These are phyloP conservation scores for Clupea harengus DNA, from an alignment of 2,113 vertebrate genomes.

Conservation along the genomic window DNA sequence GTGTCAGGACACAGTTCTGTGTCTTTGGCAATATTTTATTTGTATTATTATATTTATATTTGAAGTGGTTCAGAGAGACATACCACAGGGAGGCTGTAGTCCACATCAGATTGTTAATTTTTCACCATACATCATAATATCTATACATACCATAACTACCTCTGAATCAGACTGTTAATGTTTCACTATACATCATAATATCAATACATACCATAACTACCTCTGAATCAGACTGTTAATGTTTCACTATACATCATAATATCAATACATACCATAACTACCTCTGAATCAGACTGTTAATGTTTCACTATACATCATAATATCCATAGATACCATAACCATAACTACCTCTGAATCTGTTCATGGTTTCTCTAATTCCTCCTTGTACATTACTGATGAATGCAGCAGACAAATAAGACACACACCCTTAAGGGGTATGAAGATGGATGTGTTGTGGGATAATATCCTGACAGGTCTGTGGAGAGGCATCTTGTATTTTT, in stretches of 20 bases:
- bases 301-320: background rate
- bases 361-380: no score
- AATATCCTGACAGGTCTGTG: background rate
- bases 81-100: background rate
- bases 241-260: background rate
- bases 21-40: background rate
- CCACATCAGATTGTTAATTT: background rate
- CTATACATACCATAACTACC: background rate
- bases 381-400: background rate
- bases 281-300: background rate
- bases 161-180: background rate
- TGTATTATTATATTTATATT: background rate
- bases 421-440: background rate
- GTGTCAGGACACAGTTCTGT: background rate
- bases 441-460: background rate
- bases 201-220: background rate
- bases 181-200: background rate
- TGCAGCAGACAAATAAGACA: background rate
- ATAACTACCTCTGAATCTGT: background rate
- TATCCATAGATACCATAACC: background rate
- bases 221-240: background rate
- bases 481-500: slow-evolving; percentile 19
- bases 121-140: background rate
- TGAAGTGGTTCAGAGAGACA: background rate
- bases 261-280: background rate